Evolutionary conservation across 2,888 invertebrate genomes (phyloP).

Genomic region (Geophilus truncorum): DNA sequence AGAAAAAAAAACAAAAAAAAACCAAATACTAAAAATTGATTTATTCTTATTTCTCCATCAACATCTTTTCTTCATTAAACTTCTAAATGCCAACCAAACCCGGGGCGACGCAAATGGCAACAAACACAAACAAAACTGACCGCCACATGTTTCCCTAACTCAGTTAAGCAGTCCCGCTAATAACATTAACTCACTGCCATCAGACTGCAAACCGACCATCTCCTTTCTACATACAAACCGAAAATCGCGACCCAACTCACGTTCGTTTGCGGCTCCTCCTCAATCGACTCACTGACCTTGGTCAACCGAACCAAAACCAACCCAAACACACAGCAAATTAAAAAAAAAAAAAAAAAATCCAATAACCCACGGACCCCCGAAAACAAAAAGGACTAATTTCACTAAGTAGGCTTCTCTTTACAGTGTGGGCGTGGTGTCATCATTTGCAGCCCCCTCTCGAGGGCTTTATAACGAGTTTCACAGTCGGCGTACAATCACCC

Average conservation of each 20-base stretch:
- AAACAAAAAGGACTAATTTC: neutral
- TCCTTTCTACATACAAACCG: neutral
- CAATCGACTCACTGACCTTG: neutral
- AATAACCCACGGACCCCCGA: neutral
- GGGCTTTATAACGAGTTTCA: slow-evolving; percentile 22
- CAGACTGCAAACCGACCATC: neutral
- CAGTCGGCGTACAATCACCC: neutral
- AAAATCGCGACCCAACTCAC: neutral
- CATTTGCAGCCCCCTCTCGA: slow-evolving; percentile 18
- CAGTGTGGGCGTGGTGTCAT: slow-evolving; percentile 27
- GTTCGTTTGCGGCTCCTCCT: neutral
- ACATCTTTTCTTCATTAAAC: neutral
- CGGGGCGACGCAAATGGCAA: neutral
- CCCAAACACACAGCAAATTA: neutral
- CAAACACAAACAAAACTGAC: neutral
- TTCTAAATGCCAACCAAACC: neutral
- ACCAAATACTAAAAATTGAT: no score
- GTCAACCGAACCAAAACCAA: neutral
- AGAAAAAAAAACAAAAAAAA: neutral
- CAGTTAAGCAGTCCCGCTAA: slow-evolving; percentile 38
- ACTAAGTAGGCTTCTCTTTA: slow-evolving; percentile 14
- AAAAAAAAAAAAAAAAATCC: neutral
- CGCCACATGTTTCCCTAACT: slow-evolving; percentile 29
- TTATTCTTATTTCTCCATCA: no score
- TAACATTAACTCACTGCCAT: neutral